Percentiles rank a stretch among this genome's conserved stretches.
These are phyloP conservation scores for Coreius guichenoti DNA, from an alignment of 2,797 vertebrate genomes.

Conservation along the genomic window DNA sequence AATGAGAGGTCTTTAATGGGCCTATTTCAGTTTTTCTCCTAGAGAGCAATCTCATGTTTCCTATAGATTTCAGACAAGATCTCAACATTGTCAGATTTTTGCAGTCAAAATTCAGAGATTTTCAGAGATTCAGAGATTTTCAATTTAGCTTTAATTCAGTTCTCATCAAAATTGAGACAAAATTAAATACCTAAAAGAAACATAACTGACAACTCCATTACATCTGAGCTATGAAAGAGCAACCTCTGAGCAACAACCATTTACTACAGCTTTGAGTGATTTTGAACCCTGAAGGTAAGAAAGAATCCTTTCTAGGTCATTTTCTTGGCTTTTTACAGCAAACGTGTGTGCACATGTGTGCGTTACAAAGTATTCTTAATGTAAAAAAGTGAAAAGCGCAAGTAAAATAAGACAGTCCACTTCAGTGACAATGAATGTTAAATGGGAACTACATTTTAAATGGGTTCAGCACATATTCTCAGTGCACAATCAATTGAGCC, in stretches of 20 bases:
- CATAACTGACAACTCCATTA: slow-evolving; percentile 2
- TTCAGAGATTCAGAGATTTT: no score
- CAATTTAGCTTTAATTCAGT: not conserved
- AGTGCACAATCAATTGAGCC: slow-evolving; percentile 13
- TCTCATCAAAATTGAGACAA: not conserved
- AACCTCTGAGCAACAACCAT: slow-evolving; percentile 29
- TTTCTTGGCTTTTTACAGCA: slow-evolving; percentile 9
- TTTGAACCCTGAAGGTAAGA: slow-evolving; percentile 42
- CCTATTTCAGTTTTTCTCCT: not conserved
- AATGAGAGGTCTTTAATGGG: not conserved
- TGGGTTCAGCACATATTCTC: slow-evolving; percentile 17
- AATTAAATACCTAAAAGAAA: not conserved
- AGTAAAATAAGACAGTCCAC: slow-evolving; percentile 11
- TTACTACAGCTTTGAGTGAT: slow-evolving; percentile 29
- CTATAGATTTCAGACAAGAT: not conserved
- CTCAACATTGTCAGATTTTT: not conserved
- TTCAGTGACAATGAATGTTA: slow-evolving; percentile 8
- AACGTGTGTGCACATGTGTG: slow-evolving; percentile 31
- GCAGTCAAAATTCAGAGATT: not conserved
- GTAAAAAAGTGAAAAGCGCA: slow-evolving; percentile 44
- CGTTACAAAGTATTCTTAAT: slow-evolving; percentile 29
- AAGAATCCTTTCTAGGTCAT: slow-evolving; percentile 44
- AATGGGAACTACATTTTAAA: slow-evolving; percentile 18
- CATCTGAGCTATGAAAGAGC: slow-evolving; percentile 22
- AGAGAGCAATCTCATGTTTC: not conserved